phyloP scores from a whole-genome alignment of 2,888 invertebrate species.

The Acrobasis suavella region DNA sequence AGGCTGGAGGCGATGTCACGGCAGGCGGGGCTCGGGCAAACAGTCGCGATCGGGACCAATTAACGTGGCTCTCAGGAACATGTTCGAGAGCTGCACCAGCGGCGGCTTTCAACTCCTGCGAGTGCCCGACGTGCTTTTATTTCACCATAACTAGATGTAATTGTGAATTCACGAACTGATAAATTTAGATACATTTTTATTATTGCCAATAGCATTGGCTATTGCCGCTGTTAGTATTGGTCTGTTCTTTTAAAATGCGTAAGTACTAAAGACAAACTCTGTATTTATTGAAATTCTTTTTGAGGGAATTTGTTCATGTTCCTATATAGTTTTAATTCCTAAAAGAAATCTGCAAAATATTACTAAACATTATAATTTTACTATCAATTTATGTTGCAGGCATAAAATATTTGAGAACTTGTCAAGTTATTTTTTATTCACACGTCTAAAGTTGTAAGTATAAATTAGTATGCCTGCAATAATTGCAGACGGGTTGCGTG shows the following conservation, averaged over 20 bases:
- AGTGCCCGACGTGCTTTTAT: constrained; percentile 54
- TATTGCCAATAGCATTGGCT: neutral
- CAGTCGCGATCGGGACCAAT: constrained; percentile 66
- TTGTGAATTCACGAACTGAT: neutral
- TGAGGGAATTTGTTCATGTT: neutral
- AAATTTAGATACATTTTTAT: constrained; percentile 2
- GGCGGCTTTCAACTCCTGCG: constrained; percentile 64
- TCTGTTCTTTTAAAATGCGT: neutral
- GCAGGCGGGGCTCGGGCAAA: constrained; percentile 38
- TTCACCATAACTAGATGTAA: constrained; percentile 37
- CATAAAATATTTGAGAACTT: constrained; percentile 5
- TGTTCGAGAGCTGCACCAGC: constrained; percentile 52
- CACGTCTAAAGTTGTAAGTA: constrained; percentile 37
- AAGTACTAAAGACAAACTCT: neutral
- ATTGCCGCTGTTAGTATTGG: neutral
- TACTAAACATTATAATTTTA: neutral
- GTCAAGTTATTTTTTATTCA: constrained; percentile 32
- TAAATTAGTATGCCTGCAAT: constrained; percentile 50
- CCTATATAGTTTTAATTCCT: neutral
- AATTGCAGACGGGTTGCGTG: constrained; percentile 52
- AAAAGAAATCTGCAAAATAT: neutral
- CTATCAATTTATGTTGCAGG: constrained; percentile 8
- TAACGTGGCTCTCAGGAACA: constrained; percentile 65
- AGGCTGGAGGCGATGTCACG: neutral
- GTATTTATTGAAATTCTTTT: neutral